Conservation (phyloP, 2,797 vertebrate genomes). For the Pyrocephalus nanus region DNA sequence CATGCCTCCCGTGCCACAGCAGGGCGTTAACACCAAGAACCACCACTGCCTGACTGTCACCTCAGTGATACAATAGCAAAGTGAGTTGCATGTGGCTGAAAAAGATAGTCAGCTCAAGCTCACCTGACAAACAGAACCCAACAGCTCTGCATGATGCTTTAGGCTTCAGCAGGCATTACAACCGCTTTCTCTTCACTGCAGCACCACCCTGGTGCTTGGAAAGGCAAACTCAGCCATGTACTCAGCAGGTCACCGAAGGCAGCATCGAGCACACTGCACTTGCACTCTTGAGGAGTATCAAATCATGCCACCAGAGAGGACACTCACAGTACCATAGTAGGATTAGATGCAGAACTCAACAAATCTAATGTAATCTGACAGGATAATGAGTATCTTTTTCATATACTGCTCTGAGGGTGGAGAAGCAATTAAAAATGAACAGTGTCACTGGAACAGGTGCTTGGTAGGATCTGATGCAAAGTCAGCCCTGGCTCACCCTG, state of each 20-base stretch:
- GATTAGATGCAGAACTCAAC: background rate
- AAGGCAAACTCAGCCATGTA: background rate
- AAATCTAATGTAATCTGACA: background rate
- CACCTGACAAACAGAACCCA: background rate
- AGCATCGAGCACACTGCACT: accelerated
- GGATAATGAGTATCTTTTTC: background rate
- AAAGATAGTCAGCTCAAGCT: background rate
- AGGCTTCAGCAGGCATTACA: background rate
- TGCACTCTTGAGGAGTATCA: background rate
- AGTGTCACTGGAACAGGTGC: background rate
- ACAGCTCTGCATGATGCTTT: background rate
- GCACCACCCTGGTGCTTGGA: background rate
- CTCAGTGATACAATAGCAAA: background rate
- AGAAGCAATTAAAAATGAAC: conserved; percentile 31
- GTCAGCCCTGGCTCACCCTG: background rate
- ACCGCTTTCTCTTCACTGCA: accelerated
- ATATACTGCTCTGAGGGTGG: background rate
- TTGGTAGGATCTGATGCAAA: background rate
- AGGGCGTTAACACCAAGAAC: background rate
- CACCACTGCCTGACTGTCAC: accelerated
- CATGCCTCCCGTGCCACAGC: background rate
- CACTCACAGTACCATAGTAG: no score
- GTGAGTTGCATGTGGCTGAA: accelerated
- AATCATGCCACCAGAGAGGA: background rate
- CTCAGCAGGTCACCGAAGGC: background rate